phyloP scores from a whole-genome alignment of 2,888 invertebrate species.

The Hydrotaea diabolus region DNA sequence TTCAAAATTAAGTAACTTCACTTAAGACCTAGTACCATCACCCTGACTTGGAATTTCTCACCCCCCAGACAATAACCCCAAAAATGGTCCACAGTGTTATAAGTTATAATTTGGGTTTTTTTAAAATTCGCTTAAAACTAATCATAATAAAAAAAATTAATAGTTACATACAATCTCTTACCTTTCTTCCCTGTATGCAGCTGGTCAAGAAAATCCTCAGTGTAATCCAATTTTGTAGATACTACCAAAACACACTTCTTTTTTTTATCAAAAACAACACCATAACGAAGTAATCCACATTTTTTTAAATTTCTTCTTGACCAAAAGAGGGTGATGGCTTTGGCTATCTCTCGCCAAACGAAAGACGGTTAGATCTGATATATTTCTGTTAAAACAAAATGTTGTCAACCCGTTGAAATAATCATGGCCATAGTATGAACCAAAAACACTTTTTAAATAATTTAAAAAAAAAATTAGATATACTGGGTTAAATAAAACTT shows the following conservation, averaged over 20 bases:
- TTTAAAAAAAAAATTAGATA: not conserved
- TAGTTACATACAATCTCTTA: constrained; percentile 5
- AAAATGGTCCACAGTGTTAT: too few species aligned
- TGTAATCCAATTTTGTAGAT: constrained; percentile 36
- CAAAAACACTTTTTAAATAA: not conserved
- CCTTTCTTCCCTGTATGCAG: constrained; percentile 54
- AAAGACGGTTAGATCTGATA: not conserved
- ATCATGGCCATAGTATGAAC: constrained; percentile 2
- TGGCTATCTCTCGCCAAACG: not conserved
- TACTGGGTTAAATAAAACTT: too few species aligned
- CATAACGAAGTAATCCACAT: constrained; percentile 16
- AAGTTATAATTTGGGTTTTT: too few species aligned
- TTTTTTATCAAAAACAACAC: not conserved
- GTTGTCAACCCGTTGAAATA: constrained; percentile 21
- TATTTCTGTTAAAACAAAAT: constrained; percentile 23
- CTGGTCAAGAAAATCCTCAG: too few species aligned
- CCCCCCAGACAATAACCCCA: too few species aligned
- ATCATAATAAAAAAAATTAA: too few species aligned
- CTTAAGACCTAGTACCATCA: too few species aligned
- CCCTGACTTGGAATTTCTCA: too few species aligned
- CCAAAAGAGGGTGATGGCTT: constrained; percentile 19
- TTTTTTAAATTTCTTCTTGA: not conserved
- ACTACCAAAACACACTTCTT: not conserved
- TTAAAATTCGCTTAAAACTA: too few species aligned
- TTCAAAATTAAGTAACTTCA: too few species aligned